A percentile compares a stretch with the other conserved stretches of the same genome.
These are phyloP conservation scores for Hypocryptadius cinnamomeus DNA, from an alignment of 2,113 vertebrate genomes.

Conservation along the genomic window DNA sequence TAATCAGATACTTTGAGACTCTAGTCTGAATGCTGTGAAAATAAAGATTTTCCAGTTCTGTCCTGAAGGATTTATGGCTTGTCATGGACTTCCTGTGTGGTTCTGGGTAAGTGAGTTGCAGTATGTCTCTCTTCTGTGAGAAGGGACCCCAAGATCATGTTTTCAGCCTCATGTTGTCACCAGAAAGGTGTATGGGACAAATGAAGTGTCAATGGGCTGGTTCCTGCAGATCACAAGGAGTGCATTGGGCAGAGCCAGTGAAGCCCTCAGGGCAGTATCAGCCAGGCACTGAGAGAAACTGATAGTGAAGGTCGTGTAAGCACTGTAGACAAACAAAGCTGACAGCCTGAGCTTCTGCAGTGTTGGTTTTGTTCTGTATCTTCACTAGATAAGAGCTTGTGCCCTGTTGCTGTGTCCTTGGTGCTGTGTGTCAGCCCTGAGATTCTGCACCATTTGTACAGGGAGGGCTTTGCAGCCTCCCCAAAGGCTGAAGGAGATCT, in stretches of 20 bases:
- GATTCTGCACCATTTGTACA: not conserved
- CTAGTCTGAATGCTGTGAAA: not conserved
- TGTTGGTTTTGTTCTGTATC: not conserved
- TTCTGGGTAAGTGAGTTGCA: not conserved
- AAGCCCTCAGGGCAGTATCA: not conserved
- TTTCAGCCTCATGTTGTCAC: not conserved
- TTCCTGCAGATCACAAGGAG: not conserved
- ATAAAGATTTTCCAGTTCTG: not conserved
- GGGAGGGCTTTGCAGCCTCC: not conserved
- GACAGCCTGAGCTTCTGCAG: conserved; percentile 12
- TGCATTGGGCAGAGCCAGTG: not conserved
- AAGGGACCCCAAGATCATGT: not conserved
- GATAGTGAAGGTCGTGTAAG: not conserved
- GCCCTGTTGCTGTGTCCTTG: not conserved
- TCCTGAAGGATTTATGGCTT: not conserved
- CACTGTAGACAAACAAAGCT: not conserved
- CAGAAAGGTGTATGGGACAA: not conserved
- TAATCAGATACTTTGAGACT: not conserved
- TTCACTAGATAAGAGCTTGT: not conserved
- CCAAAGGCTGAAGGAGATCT: not conserved
- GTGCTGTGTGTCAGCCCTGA: not conserved
- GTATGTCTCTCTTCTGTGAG: not conserved
- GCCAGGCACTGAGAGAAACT: not conserved
- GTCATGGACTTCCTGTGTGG: not conserved
- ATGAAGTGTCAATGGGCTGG: not conserved